Percentiles rank a stretch among this genome's conserved stretches.
Conservation (phyloP, 2,113 vertebrate species). For the Perca fluviatilis region DNA sequence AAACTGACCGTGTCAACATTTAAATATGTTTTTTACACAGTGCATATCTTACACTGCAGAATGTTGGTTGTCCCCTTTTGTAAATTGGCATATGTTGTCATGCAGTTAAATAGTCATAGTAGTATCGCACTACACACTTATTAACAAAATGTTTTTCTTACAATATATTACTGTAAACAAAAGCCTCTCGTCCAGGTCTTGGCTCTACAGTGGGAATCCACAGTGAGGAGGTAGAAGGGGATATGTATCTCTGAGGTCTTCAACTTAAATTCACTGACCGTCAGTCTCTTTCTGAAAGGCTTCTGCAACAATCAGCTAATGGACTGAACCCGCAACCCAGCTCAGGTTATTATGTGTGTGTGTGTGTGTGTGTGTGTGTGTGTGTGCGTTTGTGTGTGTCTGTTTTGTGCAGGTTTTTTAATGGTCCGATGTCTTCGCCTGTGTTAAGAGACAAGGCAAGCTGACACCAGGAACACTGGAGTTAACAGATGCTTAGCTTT, state of each 20-base stretch:
- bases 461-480: constrained; percentile 12
- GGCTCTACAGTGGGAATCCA: constrained; percentile 2
- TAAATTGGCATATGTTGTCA: background rate
- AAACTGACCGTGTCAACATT: background rate
- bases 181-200: background rate
- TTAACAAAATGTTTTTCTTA: background rate
- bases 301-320: constrained; percentile 67
- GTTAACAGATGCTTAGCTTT: constrained; percentile 31
- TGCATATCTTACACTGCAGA: background rate
- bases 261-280: constrained; percentile 44
- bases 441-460: constrained; percentile 22
- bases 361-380: constrained; percentile 29
- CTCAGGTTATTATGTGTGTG: constrained; percentile 32
- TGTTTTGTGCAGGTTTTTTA: constrained; percentile 7
- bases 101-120: background rate
- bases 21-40: background rate
- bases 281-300: constrained; percentile 35
- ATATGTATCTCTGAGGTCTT: constrained; percentile 47
- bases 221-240: constrained; percentile 37
- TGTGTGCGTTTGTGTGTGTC: background rate
- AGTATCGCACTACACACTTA: background rate
- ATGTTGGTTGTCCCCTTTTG: background rate
- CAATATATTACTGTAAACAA: background rate
- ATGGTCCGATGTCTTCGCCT: constrained; percentile 8
- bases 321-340: constrained; percentile 46